Base-by-base conservation (phyloP, 2,888 invertebrate genomes). In the Plebejus anna region DNA sequence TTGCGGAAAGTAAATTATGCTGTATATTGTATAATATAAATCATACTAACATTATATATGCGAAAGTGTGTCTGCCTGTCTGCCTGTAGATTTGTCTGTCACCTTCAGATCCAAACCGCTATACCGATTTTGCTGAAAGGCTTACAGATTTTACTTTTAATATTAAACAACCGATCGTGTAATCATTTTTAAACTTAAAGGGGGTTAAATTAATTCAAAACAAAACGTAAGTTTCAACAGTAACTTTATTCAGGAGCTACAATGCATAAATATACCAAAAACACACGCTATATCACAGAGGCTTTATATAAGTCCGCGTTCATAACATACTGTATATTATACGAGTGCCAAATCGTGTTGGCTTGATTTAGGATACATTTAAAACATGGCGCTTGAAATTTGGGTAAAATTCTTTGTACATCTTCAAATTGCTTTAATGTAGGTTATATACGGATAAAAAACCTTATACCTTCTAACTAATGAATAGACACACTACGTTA, bases 251-350 rank as follows among this genome's bases (percentile, higher is more conserved):
- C 77, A 81, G 81, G 83, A 81, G 82, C 82, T 84, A 84, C 82
- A 83, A 76, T 77, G 78, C 78, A 80, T 76, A 79, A 79, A 76
- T 77, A 77, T 70, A 78, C 36, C 75, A 78, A 66, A 73, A 66
- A 42, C 55, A 59, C 59, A 32, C 51, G 84, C 81, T 81, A 85
- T 91, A 91, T 91, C 92, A 92, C 92, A 91, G 91, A 88, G 87
- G 88, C 83, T 81, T 84, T 80, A 73, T 13, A 2, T 32, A 51
- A 13, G 73, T 51, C 28, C 73, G 13, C 47, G 28, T 73, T 72
- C 28, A 42, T 22, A 72, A 28, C 72, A 72, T 47, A 28, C 42
- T 72, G 72, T 28, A 11, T 9, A n/a, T 22, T 42, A 51, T 73
- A 16, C 4, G 32, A 66, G 32, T 36, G 66, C 66, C 11, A 36